Evolutionary conservation across 2,113 vertebrate genomes (phyloP), one percentile per base, ranked within the genome.

Genomic region (Oncorhynchus gorbuscha): DNA sequence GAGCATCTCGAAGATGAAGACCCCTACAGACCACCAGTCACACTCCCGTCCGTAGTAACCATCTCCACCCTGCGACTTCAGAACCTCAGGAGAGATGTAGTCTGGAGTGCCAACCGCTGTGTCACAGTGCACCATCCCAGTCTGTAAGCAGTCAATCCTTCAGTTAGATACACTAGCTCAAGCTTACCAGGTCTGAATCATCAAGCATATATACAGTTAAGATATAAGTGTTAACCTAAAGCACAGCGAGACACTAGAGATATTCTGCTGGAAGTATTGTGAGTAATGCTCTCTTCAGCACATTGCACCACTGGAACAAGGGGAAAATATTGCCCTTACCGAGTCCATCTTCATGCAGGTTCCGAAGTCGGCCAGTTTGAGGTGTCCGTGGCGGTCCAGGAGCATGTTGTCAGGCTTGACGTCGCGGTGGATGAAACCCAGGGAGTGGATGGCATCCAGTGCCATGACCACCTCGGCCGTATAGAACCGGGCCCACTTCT

Each of bases 381-480:
- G 93, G 89, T 99, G 98, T 66, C 98, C 98, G 0, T 92, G 75
- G 75, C 94, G 92, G 92, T 99, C 98, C 88, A 99, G 93, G 72
- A 99, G 95, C 97, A 99, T 99, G 89, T 99, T 99, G 93, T 99
- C 97, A 1, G 98, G 98, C 86, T 99, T 99, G 76, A 99, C 96
- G 74, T 99, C 98, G 30, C 98, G 93, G 87, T 99, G 98, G 90
- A 99, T 99, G 91, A 99, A 94, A 81, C 97, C 97, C 97, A 99
- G 97, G 82, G 97, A 98, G 94, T 99, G 98, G 88, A 99, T 99
- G 76, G 97, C 97, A 69, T 99, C 95, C 83, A 99, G 94, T 71
- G 98, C 98, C 87, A 99, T 96, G 80, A 99, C 98, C 66, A 99
- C 98, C 90, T 99, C 96, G 0, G 98, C 97, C 18, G 98, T 99